Evolutionary conservation across 2,113 vertebrate species (phyloP).

Genomic region (Camelus bactrianus): DNA sequence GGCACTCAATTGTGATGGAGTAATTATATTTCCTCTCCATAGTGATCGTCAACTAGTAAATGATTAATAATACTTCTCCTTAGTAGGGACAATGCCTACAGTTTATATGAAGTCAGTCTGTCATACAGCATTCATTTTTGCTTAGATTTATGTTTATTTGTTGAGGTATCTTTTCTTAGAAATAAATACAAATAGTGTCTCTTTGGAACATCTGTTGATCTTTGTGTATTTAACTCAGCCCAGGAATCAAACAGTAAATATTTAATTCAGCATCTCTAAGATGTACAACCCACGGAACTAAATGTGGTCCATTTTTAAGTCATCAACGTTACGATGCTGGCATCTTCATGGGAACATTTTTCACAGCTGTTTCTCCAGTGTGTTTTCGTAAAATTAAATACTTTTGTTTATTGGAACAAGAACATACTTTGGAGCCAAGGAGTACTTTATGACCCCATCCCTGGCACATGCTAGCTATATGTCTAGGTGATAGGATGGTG

Average conservation of each 20-base stretch:
- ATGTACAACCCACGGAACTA: background rate
- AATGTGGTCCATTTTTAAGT: background rate
- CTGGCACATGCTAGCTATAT: background rate
- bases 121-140: background rate
- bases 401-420: background rate
- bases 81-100: background rate
- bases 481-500: background rate
- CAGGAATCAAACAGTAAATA: conserved; percentile 24
- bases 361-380: background rate
- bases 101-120: background rate
- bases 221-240: background rate
- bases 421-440: background rate
- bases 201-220: conserved; percentile 38
- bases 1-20: background rate
- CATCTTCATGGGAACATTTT: conserved; percentile 13
- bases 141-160: background rate
- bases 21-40: background rate
- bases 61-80: background rate
- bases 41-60: conserved; percentile 31
- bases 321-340: background rate
- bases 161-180: background rate
- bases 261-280: background rate
- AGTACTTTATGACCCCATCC: background rate
- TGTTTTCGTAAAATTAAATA: conserved; percentile 49
- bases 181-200: background rate